These are phyloP conservation scores for Phallusia fumigata DNA, from an alignment of 23 tunicate species.

Conservation along the genomic window DNA sequence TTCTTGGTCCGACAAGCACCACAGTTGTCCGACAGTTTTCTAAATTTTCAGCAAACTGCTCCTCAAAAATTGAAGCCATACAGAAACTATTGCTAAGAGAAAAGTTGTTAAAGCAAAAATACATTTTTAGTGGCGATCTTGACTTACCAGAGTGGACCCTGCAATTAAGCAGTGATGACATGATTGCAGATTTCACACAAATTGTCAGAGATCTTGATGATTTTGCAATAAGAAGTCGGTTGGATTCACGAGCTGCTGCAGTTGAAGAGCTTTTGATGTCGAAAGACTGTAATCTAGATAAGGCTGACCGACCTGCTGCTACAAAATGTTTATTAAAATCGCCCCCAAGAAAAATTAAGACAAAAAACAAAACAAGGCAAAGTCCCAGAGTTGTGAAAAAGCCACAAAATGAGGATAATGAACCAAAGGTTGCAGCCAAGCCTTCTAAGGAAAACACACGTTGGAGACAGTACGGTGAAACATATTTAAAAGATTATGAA, in stretches of 20 bases:
- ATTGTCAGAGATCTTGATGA: slow-evolving; percentile 15
- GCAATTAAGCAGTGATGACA: neutral
- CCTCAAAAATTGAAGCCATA: slow-evolving; percentile 28
- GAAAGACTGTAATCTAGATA: neutral
- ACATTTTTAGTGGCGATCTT: neutral
- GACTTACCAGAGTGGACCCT: neutral
- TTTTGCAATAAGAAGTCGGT: slow-evolving; percentile 15
- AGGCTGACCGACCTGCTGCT: no score
- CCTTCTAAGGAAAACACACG: neutral
- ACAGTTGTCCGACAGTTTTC: slow-evolving; percentile 23
- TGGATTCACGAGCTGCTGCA: slow-evolving; percentile 47
- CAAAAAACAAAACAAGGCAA: neutral
- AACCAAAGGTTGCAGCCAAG: neutral
- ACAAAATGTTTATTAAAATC: no score
- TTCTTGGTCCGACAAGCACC: neutral
- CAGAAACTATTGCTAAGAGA: slow-evolving; percentile 9
- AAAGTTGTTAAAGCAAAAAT: neutral
- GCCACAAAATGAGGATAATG: neutral
- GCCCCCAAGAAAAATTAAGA: neutral
- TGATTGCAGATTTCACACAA: neutral
- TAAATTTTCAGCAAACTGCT: slow-evolving; percentile 22
- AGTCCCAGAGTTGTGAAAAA: neutral
- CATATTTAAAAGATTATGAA: neutral
- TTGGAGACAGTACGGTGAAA: slow-evolving; percentile 1
- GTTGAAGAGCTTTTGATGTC: slow-evolving; percentile 45